phyloP scores from a whole-genome alignment of 2,113 vertebrate species.

The Pedetes capensis region DNA sequence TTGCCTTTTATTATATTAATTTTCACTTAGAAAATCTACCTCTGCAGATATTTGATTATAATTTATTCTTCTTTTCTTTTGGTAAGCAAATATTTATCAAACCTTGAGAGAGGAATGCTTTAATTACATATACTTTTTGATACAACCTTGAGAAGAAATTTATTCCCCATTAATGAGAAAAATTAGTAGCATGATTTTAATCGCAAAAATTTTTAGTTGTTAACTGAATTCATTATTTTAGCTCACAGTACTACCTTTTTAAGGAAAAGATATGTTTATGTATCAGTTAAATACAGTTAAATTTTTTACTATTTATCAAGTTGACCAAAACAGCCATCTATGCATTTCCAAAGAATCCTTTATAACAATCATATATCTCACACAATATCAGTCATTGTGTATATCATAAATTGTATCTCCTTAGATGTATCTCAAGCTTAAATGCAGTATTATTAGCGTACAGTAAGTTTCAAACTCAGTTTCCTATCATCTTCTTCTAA shows the following conservation, averaged over 20 bases:
- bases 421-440: background rate
- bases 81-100: background rate
- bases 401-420: too few relatives aligned
- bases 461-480: background rate
- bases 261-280: background rate
- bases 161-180: background rate
- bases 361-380: background rate
- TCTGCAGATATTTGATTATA: background rate
- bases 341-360: background rate
- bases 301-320: background rate
- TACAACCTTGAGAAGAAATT: background rate
- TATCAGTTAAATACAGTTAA: background rate
- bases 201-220: background rate
- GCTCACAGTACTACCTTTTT: background rate
- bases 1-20: background rate
- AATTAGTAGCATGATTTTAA: background rate
- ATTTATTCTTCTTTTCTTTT: background rate
- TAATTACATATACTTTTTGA: slow-evolving; percentile 4
- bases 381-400: background rate
- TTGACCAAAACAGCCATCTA: background rate
- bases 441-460: background rate
- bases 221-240: background rate
- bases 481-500: background rate
- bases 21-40: background rate
- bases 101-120: background rate